Percentiles rank a stretch among this genome's conserved stretches.
phyloP scores from a whole-genome alignment of 2,888 invertebrate species.

The Blastobasis lacticolella region DNA sequence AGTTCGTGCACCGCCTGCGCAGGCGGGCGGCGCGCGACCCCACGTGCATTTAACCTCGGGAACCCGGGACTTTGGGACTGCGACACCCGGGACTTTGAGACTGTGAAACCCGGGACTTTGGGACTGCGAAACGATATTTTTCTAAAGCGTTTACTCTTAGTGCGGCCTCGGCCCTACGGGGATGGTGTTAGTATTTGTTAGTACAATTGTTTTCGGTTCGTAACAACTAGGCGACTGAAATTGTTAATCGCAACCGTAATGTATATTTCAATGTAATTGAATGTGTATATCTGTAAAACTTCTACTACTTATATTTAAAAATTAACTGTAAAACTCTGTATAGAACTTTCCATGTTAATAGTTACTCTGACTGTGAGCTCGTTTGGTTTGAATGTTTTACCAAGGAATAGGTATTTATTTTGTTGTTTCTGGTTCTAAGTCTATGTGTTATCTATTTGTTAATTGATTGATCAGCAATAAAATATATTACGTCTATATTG shows the following conservation, averaged over 20 bases:
- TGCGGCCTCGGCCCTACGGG: constrained; percentile 30
- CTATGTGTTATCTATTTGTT: constrained; percentile 62
- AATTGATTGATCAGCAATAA: constrained; percentile 64
- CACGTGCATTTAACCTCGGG: constrained; percentile 52
- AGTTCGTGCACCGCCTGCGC: constrained; percentile 58
- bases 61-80: constrained; percentile 52
- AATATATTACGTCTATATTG: constrained; percentile 58
- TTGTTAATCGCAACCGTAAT: constrained; percentile 20
- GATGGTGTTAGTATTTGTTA: constrained; percentile 50
- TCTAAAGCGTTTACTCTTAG: constrained; percentile 31
- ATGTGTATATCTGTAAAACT: constrained; percentile 28
- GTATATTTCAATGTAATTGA: constrained; percentile 41
- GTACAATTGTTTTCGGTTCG: constrained; percentile 63
- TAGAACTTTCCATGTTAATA: constrained; percentile 29
- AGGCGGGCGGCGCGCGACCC: constrained; percentile 29
- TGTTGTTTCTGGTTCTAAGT: constrained; percentile 68
- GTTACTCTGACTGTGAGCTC: constrained; percentile 42
- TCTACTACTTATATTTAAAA: constrained; percentile 20
- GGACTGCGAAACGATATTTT: constrained; percentile 36
- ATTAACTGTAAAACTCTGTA: constrained; percentile 18
- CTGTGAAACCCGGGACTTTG: constrained; percentile 18
- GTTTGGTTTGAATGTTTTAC: constrained; percentile 44
- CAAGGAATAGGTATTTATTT: constrained; percentile 70
- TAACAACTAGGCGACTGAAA: constrained; percentile 49
- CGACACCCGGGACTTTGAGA: no score